Conservation (phyloP, 2,888 invertebrate species). For the Psylliodes chrysocephalus region DNA sequence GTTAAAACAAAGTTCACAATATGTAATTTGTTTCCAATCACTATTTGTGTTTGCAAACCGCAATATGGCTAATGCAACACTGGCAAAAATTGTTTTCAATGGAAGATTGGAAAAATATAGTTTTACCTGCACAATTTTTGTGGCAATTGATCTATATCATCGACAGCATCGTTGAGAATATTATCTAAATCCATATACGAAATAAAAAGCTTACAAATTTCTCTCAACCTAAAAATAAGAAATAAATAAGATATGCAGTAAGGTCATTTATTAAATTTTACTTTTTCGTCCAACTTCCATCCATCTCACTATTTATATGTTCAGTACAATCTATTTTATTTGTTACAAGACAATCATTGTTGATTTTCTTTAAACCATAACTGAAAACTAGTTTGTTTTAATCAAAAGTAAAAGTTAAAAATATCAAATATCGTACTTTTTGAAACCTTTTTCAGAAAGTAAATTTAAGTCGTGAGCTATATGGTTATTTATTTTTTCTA, state of each 20-base stretch:
- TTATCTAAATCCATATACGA: slow-evolving; percentile 47
- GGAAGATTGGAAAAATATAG: no score
- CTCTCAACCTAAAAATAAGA: slow-evolving; percentile 48
- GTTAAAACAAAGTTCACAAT: no score
- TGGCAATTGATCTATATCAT: slow-evolving; percentile 44
- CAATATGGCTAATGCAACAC: no score
- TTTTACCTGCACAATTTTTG: slow-evolving; percentile 51
- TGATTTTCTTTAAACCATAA: slow-evolving; percentile 49
- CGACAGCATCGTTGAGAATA: slow-evolving; percentile 43
- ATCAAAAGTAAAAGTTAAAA: background rate
- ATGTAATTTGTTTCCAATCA: no score
- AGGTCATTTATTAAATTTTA: slow-evolving; percentile 24
- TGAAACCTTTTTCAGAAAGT: slow-evolving; percentile 50
- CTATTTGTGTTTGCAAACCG: no score
- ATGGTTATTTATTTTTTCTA: slow-evolving; percentile 36
- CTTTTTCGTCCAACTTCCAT: slow-evolving; percentile 55
- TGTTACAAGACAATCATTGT: slow-evolving; percentile 45
- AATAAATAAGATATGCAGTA: background rate
- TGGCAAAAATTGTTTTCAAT: no score
- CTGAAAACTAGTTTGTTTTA: slow-evolving; percentile 48
- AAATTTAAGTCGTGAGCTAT: slow-evolving; percentile 39
- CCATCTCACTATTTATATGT: slow-evolving; percentile 48
- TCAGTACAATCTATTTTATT: slow-evolving; percentile 48
- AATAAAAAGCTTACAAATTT: slow-evolving; percentile 48
- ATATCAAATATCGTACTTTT: slow-evolving; percentile 43